Evolutionary conservation across 2,888 invertebrate genomes (phyloP).

Genomic region (Thyatira batis): DNA sequence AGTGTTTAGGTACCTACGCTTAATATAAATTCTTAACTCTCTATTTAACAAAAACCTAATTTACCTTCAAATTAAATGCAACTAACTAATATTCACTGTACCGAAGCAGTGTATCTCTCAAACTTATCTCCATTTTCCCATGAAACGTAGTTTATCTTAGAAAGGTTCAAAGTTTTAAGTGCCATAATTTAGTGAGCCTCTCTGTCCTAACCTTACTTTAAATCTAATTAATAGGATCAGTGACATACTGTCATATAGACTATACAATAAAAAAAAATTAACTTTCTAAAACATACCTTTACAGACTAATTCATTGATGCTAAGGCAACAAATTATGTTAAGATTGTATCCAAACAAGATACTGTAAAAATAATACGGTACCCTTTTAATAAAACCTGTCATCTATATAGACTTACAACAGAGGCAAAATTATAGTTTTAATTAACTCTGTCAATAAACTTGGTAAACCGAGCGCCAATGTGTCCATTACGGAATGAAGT

Average conservation of each 20-base stretch:
- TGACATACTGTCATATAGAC: background rate
- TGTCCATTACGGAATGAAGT: constrained; percentile 2
- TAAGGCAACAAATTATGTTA: too few species aligned
- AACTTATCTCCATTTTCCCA: background rate
- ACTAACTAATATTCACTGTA: too few species aligned
- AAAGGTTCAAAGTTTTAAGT: background rate
- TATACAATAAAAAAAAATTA: background rate
- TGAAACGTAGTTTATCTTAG: background rate
- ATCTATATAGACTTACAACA: background rate
- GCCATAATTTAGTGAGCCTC: background rate
- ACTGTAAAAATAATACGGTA: too few species aligned
- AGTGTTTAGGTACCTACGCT: too few species aligned
- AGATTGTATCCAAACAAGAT: too few species aligned
- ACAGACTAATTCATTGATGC: too few species aligned
- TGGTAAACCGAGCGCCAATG: background rate
- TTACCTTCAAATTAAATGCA: too few species aligned
- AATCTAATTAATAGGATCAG: background rate
- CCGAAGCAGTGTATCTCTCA: background rate
- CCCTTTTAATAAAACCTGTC: too few species aligned
- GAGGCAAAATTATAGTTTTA: background rate
- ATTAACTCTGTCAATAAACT: background rate
- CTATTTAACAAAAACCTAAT: too few species aligned
- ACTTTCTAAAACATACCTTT: too few species aligned
- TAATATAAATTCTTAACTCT: too few species aligned
- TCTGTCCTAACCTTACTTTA: background rate